Evolutionary conservation across 2,113 vertebrate species (phyloP).

Genomic region (Delphinapterus leucas): DNA sequence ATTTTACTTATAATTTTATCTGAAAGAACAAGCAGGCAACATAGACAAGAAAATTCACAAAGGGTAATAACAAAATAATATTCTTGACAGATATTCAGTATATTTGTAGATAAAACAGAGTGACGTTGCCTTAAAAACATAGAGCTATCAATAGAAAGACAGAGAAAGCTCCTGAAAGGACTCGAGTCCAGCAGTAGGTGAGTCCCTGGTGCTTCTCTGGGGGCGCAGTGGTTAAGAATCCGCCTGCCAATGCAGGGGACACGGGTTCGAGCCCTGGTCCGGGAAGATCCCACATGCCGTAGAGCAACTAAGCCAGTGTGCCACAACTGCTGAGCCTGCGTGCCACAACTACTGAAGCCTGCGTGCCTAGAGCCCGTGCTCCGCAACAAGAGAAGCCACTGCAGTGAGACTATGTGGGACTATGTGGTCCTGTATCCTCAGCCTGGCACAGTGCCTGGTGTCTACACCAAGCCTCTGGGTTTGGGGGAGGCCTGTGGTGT

Average conservation of each 20-base stretch:
- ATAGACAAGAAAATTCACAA: constrained; percentile 52
- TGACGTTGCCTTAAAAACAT: constrained; percentile 63
- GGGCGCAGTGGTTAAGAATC: too few species aligned
- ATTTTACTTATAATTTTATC: constrained; percentile 51
- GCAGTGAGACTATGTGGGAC: neutral
- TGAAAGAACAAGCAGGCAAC: constrained; percentile 60
- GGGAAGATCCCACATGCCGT: too few species aligned
- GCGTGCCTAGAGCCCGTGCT: too few species aligned
- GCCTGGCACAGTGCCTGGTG: neutral
- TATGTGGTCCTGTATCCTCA: neutral
- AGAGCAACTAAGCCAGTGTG: too few species aligned
- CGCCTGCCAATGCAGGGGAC: too few species aligned
- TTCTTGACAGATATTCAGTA: constrained; percentile 62
- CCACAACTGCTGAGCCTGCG: too few species aligned
- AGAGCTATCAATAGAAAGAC: constrained; percentile 56
- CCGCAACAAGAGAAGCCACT: too few species aligned
- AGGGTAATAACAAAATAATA: constrained; percentile 65
- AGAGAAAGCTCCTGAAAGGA: constrained; percentile 48
- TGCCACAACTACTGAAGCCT: too few species aligned
- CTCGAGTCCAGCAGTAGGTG: neutral
- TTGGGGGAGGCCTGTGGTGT: neutral
- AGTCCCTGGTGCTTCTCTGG: neutral
- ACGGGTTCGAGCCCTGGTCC: too few species aligned
- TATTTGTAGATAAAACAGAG: constrained; percentile 64
- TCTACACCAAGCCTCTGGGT: neutral